A percentile compares a stretch with the other conserved stretches of the same genome.
phyloP scores from a whole-genome alignment of 2,888 invertebrate species.

The Hemithea aestivaria region DNA sequence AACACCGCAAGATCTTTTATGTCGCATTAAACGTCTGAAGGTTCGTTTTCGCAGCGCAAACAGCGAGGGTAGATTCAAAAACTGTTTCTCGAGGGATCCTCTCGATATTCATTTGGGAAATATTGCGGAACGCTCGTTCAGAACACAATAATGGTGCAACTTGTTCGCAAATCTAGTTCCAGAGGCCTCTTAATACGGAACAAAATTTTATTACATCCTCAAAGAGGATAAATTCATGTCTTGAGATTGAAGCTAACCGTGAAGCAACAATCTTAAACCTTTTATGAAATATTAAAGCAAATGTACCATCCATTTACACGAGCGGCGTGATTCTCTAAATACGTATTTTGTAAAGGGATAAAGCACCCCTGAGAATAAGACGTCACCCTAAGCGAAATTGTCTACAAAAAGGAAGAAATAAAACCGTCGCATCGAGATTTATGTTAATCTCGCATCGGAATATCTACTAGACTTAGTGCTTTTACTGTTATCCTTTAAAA shows the following conservation, averaged over 20 bases:
- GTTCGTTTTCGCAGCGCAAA: conserved; percentile 45
- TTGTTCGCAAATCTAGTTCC: conserved; percentile 36
- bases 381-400: conserved; percentile 30
- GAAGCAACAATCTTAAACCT: conserved; percentile 17
- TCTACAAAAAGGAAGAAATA: conserved; percentile 33
- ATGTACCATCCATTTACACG: conserved; percentile 13
- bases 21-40: conserved; percentile 45
- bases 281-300: conserved; percentile 17
- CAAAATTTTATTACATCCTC: conserved; percentile 25
- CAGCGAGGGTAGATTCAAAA: conserved; percentile 50
- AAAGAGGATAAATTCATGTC: conserved; percentile 23
- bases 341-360: conserved; percentile 21
- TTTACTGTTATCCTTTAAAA: conserved; percentile 32
- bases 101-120: conserved; percentile 52
- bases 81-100: conserved; percentile 53
- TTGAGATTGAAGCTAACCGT: conserved; percentile 21
- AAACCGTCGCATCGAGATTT: conserved; percentile 34
- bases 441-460: conserved; percentile 37
- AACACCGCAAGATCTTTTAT: conserved; percentile 44
- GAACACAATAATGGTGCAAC: conserved; percentile 43
- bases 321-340: conserved; percentile 16
- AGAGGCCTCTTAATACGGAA: conserved; percentile 30
- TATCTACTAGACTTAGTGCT: conserved; percentile 32
- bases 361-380: conserved; percentile 20
- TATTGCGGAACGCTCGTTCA: conserved; percentile 48